These are phyloP conservation scores for Bombus consobrinus DNA, from an alignment of 1,140 invertebrate genomes.

Conservation along the genomic window DNA sequence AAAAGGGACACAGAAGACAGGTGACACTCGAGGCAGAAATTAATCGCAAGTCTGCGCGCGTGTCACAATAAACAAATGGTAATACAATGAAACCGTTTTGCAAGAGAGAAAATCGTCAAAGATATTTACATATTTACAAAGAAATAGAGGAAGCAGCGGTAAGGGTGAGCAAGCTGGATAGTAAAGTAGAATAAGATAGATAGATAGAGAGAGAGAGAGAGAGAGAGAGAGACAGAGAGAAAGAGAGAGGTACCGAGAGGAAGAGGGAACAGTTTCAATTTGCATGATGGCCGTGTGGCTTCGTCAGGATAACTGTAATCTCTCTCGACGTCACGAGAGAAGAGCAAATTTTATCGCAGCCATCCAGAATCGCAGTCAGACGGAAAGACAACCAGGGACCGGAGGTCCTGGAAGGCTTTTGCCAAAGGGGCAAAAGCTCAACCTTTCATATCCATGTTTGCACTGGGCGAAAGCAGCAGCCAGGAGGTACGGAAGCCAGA, in stretches of 20 bases:
- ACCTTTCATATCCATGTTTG: slow-evolving; percentile 66
- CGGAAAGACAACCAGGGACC: slow-evolving; percentile 26
- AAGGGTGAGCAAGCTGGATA: neutral
- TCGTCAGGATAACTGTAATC: slow-evolving; percentile 63
- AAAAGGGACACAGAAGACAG: slow-evolving; percentile 12
- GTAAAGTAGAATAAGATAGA: too few species aligned
- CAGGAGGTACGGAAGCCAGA: slow-evolving; percentile 33
- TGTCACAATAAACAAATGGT: slow-evolving; percentile 25
- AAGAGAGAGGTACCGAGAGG: neutral
- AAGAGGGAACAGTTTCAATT: slow-evolving; percentile 53
- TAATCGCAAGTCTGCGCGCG: slow-evolving; percentile 31
- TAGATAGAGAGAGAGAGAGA: too few species aligned
- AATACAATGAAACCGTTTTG: neutral
- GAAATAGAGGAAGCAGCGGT: neutral
- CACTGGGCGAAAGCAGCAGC: slow-evolving; percentile 47
- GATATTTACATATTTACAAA: slow-evolving; percentile 51
- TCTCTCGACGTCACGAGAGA: slow-evolving; percentile 59
- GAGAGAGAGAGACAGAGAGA: too few species aligned
- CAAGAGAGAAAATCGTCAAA: slow-evolving; percentile 18
- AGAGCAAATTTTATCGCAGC: slow-evolving; percentile 69
- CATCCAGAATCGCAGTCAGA: slow-evolving; percentile 36
- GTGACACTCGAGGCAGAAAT: slow-evolving; percentile 41
- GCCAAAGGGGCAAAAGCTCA: slow-evolving; percentile 56
- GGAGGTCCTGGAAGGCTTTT: slow-evolving; percentile 56
- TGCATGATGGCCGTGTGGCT: slow-evolving; percentile 63